phyloP scores from a whole-genome alignment of 2,888 invertebrate genomes.

The Alloscopus bannaensis region DNA sequence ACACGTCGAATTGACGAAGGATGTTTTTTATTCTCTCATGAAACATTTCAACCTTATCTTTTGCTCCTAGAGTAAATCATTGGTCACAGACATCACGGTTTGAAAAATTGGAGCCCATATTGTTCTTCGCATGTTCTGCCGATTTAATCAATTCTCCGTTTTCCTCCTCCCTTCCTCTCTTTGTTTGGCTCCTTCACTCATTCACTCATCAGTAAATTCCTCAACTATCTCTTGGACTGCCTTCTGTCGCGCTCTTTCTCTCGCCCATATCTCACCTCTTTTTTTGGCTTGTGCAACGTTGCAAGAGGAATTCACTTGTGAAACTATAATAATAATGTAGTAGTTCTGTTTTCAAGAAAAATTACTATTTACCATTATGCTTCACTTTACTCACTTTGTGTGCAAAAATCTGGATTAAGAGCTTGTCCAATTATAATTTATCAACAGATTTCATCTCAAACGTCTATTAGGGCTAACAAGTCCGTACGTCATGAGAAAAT shows the following conservation, averaged over 20 bases:
- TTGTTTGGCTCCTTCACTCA: conserved; percentile 34
- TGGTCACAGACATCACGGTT: conserved; percentile 47
- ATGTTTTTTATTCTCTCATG: conserved; percentile 44
- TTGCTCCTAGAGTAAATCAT: conserved; percentile 57
- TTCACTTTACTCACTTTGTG: conserved; percentile 13
- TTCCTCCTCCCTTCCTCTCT: background rate
- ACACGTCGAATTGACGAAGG: no score
- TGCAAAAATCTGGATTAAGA: conserved; percentile 23
- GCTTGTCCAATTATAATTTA: conserved; percentile 39
- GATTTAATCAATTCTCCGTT: background rate
- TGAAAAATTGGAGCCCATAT: conserved; percentile 45
- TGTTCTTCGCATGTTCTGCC: conserved; percentile 3
- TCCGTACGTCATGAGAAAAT: conserved; percentile 26
- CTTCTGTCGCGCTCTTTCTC: no score
- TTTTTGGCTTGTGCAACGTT: conserved; percentile 17
- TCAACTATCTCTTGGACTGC: background rate
- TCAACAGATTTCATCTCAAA: conserved; percentile 28
- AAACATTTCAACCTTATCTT: conserved; percentile 57
- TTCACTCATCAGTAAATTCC: conserved; percentile 33
- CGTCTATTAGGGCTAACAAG: conserved; percentile 37
- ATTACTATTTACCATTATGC: no score
- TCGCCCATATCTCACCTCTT: no score
- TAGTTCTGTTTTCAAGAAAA: no score
- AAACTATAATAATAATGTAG: no score
- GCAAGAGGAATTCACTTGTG: conserved; percentile 38